Percentiles rank a stretch among this genome's conserved stretches.
Conservation (phyloP, 2,113 vertebrate species). For the Eurystomus gularis region DNA sequence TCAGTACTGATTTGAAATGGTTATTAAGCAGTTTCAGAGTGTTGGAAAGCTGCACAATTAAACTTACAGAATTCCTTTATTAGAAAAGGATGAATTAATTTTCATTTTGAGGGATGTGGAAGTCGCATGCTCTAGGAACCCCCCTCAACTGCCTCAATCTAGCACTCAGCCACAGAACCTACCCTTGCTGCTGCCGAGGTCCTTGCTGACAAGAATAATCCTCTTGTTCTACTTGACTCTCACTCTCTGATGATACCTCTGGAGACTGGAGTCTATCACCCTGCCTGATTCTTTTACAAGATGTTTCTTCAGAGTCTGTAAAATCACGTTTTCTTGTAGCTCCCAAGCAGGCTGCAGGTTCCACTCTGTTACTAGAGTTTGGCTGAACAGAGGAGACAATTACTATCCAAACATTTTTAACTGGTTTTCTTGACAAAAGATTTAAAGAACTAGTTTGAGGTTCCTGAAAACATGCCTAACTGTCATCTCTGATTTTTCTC, state of each 20-base stretch:
- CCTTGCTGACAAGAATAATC: not conserved
- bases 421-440: not conserved
- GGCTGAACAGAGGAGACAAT: slow-evolving; percentile 15
- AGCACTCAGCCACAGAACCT: not conserved
- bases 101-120: not conserved
- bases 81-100: not conserved
- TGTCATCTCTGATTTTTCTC: not conserved
- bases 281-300: not conserved
- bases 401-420: not conserved
- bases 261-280: not conserved
- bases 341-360: not conserved
- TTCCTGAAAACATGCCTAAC: not conserved
- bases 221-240: not conserved
- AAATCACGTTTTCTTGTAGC: not conserved
- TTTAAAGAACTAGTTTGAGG: not conserved
- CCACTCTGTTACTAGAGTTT: not conserved
- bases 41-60: not conserved
- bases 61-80: not conserved
- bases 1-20: not conserved
- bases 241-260: not conserved
- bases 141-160: not conserved
- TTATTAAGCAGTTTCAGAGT: not conserved
- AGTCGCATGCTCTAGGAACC: not conserved
- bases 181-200: not conserved
- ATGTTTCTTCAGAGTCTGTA: not conserved